Conservation (phyloP, 2,113 vertebrate genomes). For the Cygnus buccinator region DNA sequence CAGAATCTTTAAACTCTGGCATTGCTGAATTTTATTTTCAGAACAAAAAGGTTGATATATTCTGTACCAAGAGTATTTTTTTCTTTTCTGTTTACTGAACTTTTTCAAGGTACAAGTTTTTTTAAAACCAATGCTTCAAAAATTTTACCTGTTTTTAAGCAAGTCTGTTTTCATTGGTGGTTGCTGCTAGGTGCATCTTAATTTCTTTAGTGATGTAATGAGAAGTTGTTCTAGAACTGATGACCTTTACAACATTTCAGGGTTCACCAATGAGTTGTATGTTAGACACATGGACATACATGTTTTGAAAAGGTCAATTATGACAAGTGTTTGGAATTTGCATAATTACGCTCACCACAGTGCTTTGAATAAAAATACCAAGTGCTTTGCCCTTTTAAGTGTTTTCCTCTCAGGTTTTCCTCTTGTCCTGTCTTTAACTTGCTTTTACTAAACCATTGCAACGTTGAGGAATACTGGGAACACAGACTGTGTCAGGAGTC, state of each 20-base stretch:
- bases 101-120: not conserved
- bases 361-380: not conserved
- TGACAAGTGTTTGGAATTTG: conserved; percentile 32
- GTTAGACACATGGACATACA: not conserved
- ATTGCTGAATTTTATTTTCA: not conserved
- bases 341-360: not conserved
- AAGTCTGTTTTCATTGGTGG: not conserved
- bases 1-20: not conserved
- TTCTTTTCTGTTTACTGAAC: not conserved
- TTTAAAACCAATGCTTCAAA: not conserved
- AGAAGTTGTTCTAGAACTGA: not conserved
- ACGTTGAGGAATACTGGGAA: not conserved
- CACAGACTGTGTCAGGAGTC: not conserved
- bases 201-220: not conserved
- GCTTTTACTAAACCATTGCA: not conserved
- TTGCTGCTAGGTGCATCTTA: not conserved
- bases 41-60: not conserved
- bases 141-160: not conserved
- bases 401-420: not conserved
- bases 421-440: not conserved
- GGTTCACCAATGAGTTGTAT: not conserved
- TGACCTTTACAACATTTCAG: conserved; percentile 45
- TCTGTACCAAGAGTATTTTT: not conserved
- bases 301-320: conserved; percentile 51
- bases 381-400: conserved; percentile 27